These are phyloP conservation scores for Deilephila porcellus DNA, from an alignment of 2,888 invertebrate species.

Conservation along the genomic window DNA sequence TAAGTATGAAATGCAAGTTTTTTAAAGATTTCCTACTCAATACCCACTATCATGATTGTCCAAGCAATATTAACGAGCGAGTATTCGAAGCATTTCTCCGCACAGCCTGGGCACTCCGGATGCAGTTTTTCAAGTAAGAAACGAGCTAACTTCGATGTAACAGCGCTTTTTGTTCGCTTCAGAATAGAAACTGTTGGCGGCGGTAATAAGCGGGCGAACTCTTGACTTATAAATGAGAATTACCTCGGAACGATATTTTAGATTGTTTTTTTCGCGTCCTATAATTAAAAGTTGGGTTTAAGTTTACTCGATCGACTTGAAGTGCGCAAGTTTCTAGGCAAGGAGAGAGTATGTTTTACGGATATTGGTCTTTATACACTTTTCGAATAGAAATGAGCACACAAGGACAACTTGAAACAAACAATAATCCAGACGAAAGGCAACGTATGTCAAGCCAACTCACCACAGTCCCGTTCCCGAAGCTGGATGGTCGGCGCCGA, in stretches of 20 bases:
- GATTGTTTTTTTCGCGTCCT: background rate
- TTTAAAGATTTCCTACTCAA: background rate
- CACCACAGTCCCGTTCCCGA: too few relatives aligned
- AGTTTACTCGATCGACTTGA: background rate
- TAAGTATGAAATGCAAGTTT: too few relatives aligned
- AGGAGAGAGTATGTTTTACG: background rate
- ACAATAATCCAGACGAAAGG: too few relatives aligned
- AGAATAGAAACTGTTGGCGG: conserved; percentile 20
- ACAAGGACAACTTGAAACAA: too few relatives aligned
- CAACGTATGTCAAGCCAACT: too few relatives aligned
- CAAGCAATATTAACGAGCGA: background rate
- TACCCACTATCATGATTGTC: background rate
- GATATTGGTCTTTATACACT: background rate
- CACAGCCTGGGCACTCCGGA: background rate
- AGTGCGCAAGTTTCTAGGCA: background rate
- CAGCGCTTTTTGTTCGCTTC: conserved; percentile 13
- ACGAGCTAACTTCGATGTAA: conserved; percentile 27
- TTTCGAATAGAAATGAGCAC: too few relatives aligned
- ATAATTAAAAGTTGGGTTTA: background rate
- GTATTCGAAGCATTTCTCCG: conserved; percentile 4
- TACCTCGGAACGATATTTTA: background rate
- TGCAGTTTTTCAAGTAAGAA: conserved; percentile 25
- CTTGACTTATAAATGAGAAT: conserved; percentile 11
- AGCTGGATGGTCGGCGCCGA: too few relatives aligned
- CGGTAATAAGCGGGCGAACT: conserved; percentile 27